Evolutionary conservation across 1,140 invertebrate species (phyloP), one percentile per base, ranked within the genome.

Genomic region (Vollenhovia emeryi): DNA sequence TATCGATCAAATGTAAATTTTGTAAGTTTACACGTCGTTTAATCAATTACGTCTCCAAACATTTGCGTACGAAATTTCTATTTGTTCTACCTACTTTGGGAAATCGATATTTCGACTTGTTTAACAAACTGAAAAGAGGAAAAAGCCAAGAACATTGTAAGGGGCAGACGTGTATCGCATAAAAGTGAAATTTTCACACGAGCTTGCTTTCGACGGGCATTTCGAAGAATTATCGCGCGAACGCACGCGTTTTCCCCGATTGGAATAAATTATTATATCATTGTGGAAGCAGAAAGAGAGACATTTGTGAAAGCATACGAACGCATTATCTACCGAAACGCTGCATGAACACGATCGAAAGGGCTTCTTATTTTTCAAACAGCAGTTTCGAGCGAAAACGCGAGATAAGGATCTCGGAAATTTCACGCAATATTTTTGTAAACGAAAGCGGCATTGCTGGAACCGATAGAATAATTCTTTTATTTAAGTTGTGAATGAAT

Each of bases 71-170:
- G 3, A 15, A 64, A 55, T 62, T 8, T 71, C 8, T 69, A 59
- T 84, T 60, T 66, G 30, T 68, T 6, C 33, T 8, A 30, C 3
- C 33, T 8, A 30, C 3, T 36, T 30, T 15, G 50, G 13, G 18
- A 40, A 86, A 73, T 86, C 21, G 27, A 86, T 80, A 30, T 68
- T 59, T 59, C 6, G 33, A n/a, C 60, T 84, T 9, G n/a, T 11
- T 85, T 40, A 30, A 33, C 3, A 68, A 52, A 66, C 50, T 21
- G 3, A 27, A 52, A 9, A 40, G n/a, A 52, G 9, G 3, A 75
- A 48, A 9, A 33, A 5, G 33, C 11, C 2, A 5, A 52, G 43
- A 48, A 78, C 33, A 64, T 66, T 62, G 13, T 11, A 11, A 18
- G 3, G 11, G 50, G n/a, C 15, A 3, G 9, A 33, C 18, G 3